Evolutionary conservation across 2,888 invertebrate genomes (phyloP).

Genomic region (Phytoseiulus persimilis): DNA sequence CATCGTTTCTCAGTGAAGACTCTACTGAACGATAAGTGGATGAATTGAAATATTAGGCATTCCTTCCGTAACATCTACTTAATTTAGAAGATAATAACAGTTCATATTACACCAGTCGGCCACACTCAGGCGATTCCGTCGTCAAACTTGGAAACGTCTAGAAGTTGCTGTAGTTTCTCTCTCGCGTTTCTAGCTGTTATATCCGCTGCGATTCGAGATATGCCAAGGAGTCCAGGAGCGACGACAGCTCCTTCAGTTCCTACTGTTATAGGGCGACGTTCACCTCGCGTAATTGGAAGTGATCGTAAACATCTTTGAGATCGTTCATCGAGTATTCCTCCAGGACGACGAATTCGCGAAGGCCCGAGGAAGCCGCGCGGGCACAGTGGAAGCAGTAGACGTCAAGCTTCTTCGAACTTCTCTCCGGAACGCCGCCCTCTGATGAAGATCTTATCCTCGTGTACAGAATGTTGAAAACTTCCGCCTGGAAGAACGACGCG

Average conservation of each 20-base stretch:
- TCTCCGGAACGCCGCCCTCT: slow-evolving; percentile 49
- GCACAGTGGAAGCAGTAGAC: slow-evolving; percentile 96
- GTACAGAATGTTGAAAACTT: slow-evolving; percentile 94
- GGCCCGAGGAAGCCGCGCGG: slow-evolving; percentile 67
- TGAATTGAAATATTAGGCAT: not conserved
- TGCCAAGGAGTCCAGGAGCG: not conserved
- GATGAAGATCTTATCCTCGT: slow-evolving; percentile 57
- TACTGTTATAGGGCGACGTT: not conserved
- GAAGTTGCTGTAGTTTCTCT: not conserved
- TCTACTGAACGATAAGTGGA: not conserved
- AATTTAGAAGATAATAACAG: not conserved
- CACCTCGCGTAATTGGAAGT: slow-evolving; percentile 54
- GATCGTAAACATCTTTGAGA: slow-evolving; percentile 78
- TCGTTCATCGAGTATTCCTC: slow-evolving; percentile 89
- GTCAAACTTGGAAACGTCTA: not conserved
- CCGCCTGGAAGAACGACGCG: slow-evolving; percentile 60
- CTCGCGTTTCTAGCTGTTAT: not conserved
- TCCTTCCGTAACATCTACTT: not conserved
- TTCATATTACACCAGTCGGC: not conserved
- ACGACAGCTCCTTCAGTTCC: not conserved
- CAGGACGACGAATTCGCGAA: slow-evolving; percentile 84
- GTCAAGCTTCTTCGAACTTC: slow-evolving; percentile 86
- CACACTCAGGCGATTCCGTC: not conserved
- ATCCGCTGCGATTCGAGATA: no score
- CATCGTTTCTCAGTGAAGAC: not conserved